Evolutionary conservation across 1,140 invertebrate genomes (phyloP).

Genomic region (Drosophila funebris): DNA sequence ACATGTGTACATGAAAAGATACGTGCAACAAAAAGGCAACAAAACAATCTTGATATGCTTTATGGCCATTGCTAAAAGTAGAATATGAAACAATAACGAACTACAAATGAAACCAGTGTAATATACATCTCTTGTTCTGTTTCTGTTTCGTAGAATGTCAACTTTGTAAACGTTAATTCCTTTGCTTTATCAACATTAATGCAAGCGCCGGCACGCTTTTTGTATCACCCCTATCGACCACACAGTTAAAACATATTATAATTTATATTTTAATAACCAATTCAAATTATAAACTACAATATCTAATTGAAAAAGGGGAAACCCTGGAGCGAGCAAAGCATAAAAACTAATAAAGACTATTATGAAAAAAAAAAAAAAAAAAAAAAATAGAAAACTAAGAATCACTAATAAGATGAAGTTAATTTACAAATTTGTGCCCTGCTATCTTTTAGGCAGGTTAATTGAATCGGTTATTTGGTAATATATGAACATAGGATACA

Average conservation of each 20-base stretch:
- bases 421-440: no score
- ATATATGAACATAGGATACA: no score
- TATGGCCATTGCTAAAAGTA: conserved; percentile 12
- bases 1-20: conserved; percentile 32
- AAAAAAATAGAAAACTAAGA: conserved; percentile 20
- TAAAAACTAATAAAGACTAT: conserved; percentile 73
- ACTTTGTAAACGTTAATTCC: conserved; percentile 13
- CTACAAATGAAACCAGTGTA: conserved; percentile 27
- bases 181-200: conserved; percentile 7
- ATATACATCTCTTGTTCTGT: conserved; percentile 33
- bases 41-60: conserved; percentile 27
- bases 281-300: conserved; percentile 42
- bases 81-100: conserved; percentile 18
- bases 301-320: conserved; percentile 32
- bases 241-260: conserved; percentile 16
- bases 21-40: conserved; percentile 38
- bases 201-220: conserved; percentile 60
- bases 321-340: conserved; percentile 48
- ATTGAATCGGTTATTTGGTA: no score
- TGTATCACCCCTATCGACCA: conserved; percentile 16
- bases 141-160: conserved; percentile 1
- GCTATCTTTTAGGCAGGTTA: no score
- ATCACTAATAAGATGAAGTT: conserved; percentile 7
- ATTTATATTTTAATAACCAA: conserved; percentile 67
- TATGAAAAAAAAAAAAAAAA: conserved; percentile 57